Evolutionary conservation across 2,888 invertebrate species (phyloP).

Genomic region (Ophraella communa): DNA sequence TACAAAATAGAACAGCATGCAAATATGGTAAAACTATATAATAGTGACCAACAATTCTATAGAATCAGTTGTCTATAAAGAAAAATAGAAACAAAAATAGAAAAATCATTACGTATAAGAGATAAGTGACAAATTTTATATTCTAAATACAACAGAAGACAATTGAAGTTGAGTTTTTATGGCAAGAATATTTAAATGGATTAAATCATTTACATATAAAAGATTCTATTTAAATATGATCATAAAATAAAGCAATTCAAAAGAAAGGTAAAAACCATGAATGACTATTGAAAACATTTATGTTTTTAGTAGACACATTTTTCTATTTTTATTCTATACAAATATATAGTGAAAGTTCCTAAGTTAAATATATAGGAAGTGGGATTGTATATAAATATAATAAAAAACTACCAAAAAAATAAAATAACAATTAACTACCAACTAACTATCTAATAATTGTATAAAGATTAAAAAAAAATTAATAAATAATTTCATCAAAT

Average conservation of each 20-base stretch:
- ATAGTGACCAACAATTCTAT: not conserved
- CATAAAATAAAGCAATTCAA: too few species aligned
- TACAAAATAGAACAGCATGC: not conserved
- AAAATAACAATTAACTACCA: not conserved
- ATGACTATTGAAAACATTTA: too few species aligned
- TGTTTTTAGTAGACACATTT: not conserved
- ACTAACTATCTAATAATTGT: not conserved
- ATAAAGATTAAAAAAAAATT: slow-evolving; percentile 1
- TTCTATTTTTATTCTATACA: slow-evolving; percentile 1
- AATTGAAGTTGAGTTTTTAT: too few species aligned
- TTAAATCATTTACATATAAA: too few species aligned
- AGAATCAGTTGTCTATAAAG: not conserved
- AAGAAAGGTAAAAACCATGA: too few species aligned
- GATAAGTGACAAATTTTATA: too few species aligned
- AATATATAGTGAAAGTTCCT: not conserved
- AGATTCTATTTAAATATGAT: too few species aligned
- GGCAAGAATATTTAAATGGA: too few species aligned
- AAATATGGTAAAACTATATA: not conserved
- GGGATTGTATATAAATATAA: not conserved
- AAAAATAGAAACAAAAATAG: not conserved
- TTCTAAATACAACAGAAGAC: too few species aligned
- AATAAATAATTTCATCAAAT: not conserved
- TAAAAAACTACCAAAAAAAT: not conserved
- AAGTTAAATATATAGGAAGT: not conserved
- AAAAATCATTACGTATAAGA: not conserved